phyloP scores from a whole-genome alignment of 1,140 invertebrate genomes.

The Calliphora vicina region DNA sequence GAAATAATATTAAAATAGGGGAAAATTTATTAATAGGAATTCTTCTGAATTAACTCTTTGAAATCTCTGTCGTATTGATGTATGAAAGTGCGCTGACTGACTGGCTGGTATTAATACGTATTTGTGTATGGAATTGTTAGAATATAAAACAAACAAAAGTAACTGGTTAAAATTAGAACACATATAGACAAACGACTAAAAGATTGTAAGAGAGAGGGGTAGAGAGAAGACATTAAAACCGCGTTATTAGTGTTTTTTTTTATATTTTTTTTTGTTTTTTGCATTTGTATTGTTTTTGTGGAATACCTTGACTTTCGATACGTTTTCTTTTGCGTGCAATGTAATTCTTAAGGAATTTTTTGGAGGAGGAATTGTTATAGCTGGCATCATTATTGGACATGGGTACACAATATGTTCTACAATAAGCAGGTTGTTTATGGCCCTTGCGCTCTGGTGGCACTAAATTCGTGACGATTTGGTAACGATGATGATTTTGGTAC shows the following conservation, averaged over 20 bases:
- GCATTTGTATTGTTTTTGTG: not conserved
- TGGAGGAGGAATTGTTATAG: slow-evolving; percentile 56
- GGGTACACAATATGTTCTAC: slow-evolving; percentile 61
- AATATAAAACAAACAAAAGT: not conserved
- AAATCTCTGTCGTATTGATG: not conserved
- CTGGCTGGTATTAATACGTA: not conserved
- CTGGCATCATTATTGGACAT: slow-evolving; percentile 56
- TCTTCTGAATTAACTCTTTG: not conserved
- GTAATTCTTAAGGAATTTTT: slow-evolving; percentile 61
- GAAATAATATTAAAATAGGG: too few relatives aligned
- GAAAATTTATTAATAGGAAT: too few relatives aligned
- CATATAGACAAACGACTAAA: too few relatives aligned
- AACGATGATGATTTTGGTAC: not conserved
- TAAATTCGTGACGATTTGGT: slow-evolving; percentile 37
- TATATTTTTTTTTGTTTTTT: too few relatives aligned
- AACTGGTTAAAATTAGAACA: not conserved
- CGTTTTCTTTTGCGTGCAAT: slow-evolving; percentile 62
- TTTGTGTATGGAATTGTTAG: not conserved
- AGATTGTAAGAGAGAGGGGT: not conserved
- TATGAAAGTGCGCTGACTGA: not conserved
- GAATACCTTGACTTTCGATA: slow-evolving; percentile 62
- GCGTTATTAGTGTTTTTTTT: not conserved
- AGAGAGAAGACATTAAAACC: too few relatives aligned
- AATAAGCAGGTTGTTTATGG: slow-evolving; percentile 60
- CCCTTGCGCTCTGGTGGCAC: slow-evolving; percentile 57